Conservation (phyloP, 2,113 vertebrate genomes). For the Furnarius figulus region DNA sequence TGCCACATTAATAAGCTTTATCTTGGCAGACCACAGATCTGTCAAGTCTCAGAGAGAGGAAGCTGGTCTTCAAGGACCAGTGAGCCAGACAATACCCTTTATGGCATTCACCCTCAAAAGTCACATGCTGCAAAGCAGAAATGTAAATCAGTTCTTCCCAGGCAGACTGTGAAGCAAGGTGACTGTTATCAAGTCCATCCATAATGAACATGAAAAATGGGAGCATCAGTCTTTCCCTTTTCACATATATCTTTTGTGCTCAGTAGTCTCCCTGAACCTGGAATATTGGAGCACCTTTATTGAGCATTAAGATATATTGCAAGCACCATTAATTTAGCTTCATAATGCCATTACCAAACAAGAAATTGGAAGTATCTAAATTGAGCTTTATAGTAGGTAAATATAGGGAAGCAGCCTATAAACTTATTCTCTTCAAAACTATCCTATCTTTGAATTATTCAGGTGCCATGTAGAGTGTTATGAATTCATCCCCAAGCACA, state of each 20-base stretch:
- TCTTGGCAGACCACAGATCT: background rate
- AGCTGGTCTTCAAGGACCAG: slow-evolving; percentile 19
- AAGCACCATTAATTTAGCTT: slow-evolving; percentile 1
- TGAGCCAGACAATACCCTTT: background rate
- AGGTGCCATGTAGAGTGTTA: background rate
- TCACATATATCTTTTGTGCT: background rate
- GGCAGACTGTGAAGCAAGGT: background rate
- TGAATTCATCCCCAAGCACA: background rate
- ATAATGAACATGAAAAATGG: slow-evolving; percentile 12
- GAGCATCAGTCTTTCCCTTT: background rate
- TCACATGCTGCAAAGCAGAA: slow-evolving; percentile 1
- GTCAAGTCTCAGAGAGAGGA: background rate
- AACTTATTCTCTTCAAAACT: background rate
- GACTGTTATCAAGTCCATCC: slow-evolving; percentile 4
- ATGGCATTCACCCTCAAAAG: background rate
- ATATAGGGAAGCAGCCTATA: background rate
- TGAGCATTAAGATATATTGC: background rate
- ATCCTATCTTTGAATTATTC: background rate
- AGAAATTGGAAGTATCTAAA: background rate
- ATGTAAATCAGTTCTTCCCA: slow-evolving; percentile 24
- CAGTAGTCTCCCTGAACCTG: background rate
- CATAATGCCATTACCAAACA: slow-evolving; percentile 1
- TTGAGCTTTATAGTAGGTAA: background rate
- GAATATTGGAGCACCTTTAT: background rate
- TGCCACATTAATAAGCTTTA: background rate